Percentiles rank a stretch among this genome's conserved stretches.
These are phyloP conservation scores for Macrotus californicus DNA, from an alignment of 2,113 vertebrate species.

Conservation along the genomic window DNA sequence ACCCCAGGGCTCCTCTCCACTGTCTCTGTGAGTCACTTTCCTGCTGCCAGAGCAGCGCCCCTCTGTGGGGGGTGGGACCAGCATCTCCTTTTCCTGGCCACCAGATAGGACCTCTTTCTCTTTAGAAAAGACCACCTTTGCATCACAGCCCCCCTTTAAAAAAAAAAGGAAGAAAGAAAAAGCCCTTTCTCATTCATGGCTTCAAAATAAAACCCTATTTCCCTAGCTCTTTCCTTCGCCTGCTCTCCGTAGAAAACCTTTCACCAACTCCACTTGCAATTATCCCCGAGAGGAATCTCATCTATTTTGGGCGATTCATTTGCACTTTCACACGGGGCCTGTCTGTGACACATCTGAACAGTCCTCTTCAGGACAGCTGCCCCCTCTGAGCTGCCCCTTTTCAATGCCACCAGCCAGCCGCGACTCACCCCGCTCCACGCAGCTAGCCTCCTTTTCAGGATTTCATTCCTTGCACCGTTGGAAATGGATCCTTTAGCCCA, in stretches of 20 bases:
- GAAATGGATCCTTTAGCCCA: slow-evolving; percentile 44
- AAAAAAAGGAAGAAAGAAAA: background rate
- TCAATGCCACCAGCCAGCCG: background rate
- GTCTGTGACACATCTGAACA: slow-evolving; percentile 34
- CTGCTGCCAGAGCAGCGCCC: background rate
- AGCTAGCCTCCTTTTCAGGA: background rate
- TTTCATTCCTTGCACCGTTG: slow-evolving; percentile 9
- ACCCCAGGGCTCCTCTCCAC: background rate
- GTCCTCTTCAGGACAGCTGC: background rate
- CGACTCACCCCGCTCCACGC: background rate
- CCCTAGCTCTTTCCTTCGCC: background rate
- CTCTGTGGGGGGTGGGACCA: background rate
- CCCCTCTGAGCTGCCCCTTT: background rate
- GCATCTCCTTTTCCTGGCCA: background rate
- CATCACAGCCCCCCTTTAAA: background rate
- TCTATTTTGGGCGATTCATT: slow-evolving; percentile 49
- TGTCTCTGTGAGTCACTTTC: background rate
- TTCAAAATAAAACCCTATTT: slow-evolving; percentile 27
- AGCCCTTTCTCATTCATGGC: background rate
- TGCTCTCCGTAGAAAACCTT: slow-evolving; percentile 2
- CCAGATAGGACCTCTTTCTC: background rate
- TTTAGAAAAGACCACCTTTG: background rate
- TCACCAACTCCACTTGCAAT: slow-evolving; percentile 3
- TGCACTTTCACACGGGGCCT: background rate
- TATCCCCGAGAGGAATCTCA: slow-evolving; percentile 44